Evolutionary conservation across 2,888 invertebrate species (phyloP), one percentile per base, ranked within the genome.

Genomic region (Sclerodermus sp.): DNA sequence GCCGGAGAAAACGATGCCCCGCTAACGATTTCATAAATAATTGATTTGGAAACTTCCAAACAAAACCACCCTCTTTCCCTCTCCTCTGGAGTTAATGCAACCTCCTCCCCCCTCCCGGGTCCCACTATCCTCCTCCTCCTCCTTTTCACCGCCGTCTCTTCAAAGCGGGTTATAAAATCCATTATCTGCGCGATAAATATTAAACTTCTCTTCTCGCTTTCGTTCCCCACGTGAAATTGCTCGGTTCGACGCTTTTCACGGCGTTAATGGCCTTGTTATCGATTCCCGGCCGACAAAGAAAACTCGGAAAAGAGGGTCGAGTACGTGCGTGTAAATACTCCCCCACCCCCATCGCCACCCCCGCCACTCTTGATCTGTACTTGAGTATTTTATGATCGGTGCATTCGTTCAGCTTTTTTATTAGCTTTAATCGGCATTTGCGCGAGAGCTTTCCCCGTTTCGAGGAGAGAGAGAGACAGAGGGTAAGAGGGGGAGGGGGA

Each of bases 21-120:
- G 58, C 53, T 60, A 64, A 63, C 62, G 54, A 60, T 61, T 51
- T 44, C 50, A 53, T 62, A 64, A 64, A 62, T 62, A 64, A 62
- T 62, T 56, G 64, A 62, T 64, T 51, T 46, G 42, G 45, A 56
- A 62, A 55, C 44, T 64, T 55, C 50, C 55, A 62, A 62, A 62
- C 57, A 62, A 62, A 53, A 62, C 53, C 55, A 40, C 23, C 51
- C 16, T 42, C n/a, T 1, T 18, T 51, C 55, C 37, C 23, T 50
- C 16, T 42, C n/a, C 3, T 18, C 47, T 8, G 23, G 23, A 48
- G 51, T 45, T 58, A 64, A 63, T 63, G 57, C 62, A 47, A 9
- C 47, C 31, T 34, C 45, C 43, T 42, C 46, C 45, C 42, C 18
- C 13, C 4, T 36, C n/a, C 30, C 16, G 14, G 23, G 18, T 47